Base-by-base conservation (phyloP, 2,797 vertebrate species). In the Tarsius wallacei region DNA sequence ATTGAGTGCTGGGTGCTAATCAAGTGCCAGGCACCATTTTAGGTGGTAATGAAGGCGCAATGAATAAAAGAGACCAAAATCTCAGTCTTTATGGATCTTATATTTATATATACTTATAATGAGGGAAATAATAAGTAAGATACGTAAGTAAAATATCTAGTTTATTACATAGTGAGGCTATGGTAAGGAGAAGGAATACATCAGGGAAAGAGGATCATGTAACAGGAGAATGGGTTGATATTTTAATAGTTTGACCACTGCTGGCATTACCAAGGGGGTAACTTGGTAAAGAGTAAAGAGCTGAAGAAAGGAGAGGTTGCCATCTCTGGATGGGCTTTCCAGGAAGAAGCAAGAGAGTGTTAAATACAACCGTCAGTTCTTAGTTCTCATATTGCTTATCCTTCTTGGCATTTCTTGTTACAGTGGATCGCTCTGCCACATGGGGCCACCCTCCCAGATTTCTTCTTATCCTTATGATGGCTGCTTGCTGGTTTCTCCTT, bases 401-500 rank as follows among this genome's bases (percentile, higher is more conserved):
- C 61, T 31, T 36, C 11, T 63, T 7, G 14, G 26, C 22, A 78
- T 19, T 26, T 78, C 24, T 86, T 22, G 15, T 8, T 21, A 16
- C 1, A 28, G 14, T 8, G 7, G 16, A 1, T 36, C 33, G 1
- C 42, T 49, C 42, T 76, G 47, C 70, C 22, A 4, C 31, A 33
- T 0, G 0, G 0, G 10, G 14, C 13, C 7, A 0, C 42, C 66
- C 11, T 55, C 24, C 13, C 7, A 81, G 53, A 6, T 84, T 68
- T 84, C 70, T 24, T 87, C 8, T 76, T 36, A 13, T 64, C 55
- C 31, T 63, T 55, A 2, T n/a, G 33, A 24, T 33, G 33, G 31
- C 19, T 73, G 28, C 28, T 71, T 49, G 57, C n/a, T 70, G 6
- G 21, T 64, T 81, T 26, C 4, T 71, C 33, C 1, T 42, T 49